Percentiles rank a stretch among this genome's conserved stretches.
These are phyloP conservation scores for Tetranychus truncatus DNA, from an alignment of 2,888 invertebrate species.

Conservation along the genomic window DNA sequence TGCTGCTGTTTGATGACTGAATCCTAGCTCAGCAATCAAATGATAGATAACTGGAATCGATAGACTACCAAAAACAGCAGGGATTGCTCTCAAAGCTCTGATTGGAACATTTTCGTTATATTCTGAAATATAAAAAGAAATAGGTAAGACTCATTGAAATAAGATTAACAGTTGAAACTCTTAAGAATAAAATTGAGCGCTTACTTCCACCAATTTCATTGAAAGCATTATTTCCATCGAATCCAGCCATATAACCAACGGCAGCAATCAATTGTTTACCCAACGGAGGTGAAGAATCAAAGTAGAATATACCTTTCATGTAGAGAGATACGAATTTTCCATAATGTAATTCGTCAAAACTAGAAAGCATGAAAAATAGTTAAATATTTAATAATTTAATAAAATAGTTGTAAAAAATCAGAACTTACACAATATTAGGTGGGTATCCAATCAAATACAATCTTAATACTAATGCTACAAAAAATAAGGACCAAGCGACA, in stretches of 20 bases:
- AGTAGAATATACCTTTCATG: conserved; percentile 76
- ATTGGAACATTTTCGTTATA: conserved; percentile 32
- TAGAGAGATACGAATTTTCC: conserved; percentile 81
- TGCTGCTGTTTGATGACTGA: conserved; percentile 59
- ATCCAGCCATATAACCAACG: conserved; percentile 33
- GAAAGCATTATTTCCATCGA: conserved; percentile 18
- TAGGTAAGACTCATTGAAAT: not conserved
- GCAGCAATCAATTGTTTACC: conserved; percentile 74
- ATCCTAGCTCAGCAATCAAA: conserved; percentile 55
- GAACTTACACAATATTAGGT: conserved; percentile 67
- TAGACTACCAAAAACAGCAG: conserved; percentile 73
- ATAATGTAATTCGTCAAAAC: conserved; percentile 69
- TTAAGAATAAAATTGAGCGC: not conserved
- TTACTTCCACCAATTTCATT: conserved; percentile 21
- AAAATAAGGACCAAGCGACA: conserved; percentile 49
- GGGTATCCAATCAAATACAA: conserved; percentile 68
- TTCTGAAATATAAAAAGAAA: conserved; percentile 26
- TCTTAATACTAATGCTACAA: conserved; percentile 52
- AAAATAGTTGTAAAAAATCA: not conserved
- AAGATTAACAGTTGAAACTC: not conserved
- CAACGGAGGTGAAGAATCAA: conserved; percentile 82
- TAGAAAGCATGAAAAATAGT: not conserved
- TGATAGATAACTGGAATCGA: conserved; percentile 64
- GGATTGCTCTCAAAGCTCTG: conserved; percentile 49
- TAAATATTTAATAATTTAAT: no score